Evolutionary conservation across 2,888 invertebrate species (phyloP), one percentile per base, ranked within the genome.

Genomic region (Trichogramma dendrolimi): DNA sequence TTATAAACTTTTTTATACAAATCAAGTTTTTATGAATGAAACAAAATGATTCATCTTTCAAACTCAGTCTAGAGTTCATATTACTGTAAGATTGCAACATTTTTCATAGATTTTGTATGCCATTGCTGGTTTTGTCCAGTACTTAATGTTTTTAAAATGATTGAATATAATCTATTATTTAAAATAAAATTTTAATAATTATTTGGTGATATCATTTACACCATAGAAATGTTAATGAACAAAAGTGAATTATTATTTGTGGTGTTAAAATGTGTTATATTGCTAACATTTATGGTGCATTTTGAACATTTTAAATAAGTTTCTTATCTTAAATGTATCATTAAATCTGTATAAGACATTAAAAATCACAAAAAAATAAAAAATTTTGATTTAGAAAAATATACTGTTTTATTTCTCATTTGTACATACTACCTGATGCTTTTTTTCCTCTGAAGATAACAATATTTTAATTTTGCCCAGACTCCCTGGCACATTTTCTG

Each of bases 401-500:
- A 49, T 46, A 55, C 53, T 58, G 27, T 47, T 54, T 10, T 14
- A 27, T 53, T 51, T 46, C 60, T 63, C 10, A 27, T 55, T 54
- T 44, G 5, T 10, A 38, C 5, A n/a, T 8, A 2, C 27, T 55
- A 10, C 8, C 47, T 54, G 46, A 54, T 39, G 7, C 41, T 56
- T 11, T 53, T 8, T 43, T 44, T 62, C 47, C 11, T 63, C 58
- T 75, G 59, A 38, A 69, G 68, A 64, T 79, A 75, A 69, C 81
- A 81, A 69, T 90, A 90, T 69, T 86, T 86, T 42, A 93, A 79
- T 72, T 92, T 92, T 0, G 88, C 84, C 93, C 94, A 94, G 62
- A 94, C 89, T 49, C 94, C 94, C 67, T 85, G 84, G 74, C 94
- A 93, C 93, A 94, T 94, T 67, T 86, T 85, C 54, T 87, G 80